phyloP scores from a whole-genome alignment of 2,113 vertebrate genomes.

The Lasiurus cinereus region DNA sequence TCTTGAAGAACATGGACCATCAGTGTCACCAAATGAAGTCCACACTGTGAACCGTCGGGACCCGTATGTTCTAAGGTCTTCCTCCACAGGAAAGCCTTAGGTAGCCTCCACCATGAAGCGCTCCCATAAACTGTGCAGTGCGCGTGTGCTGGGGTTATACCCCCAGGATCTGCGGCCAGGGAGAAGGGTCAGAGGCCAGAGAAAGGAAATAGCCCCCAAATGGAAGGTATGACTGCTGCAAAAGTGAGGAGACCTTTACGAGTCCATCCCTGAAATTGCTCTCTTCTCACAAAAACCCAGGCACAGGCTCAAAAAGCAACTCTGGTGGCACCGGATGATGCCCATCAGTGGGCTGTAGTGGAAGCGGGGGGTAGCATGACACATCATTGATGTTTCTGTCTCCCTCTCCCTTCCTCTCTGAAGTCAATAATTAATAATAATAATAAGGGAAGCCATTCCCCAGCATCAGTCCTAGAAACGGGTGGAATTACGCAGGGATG shows the following conservation, averaged over 20 bases:
- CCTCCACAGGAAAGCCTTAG: too few relatives aligned
- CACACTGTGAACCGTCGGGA: background rate
- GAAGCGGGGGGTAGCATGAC: too few relatives aligned
- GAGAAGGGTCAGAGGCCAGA: background rate
- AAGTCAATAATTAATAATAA: too few relatives aligned
- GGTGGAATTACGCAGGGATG: background rate
- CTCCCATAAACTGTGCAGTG: background rate
- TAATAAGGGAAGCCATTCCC: background rate
- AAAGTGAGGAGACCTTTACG: background rate
- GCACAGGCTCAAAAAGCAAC: background rate
- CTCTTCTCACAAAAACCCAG: background rate
- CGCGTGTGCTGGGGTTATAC: background rate
- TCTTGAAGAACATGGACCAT: background rate
- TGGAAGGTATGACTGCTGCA: background rate
- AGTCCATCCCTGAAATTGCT: background rate
- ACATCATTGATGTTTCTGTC: too few relatives aligned
- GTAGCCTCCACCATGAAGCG: background rate
- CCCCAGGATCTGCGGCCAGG: background rate
- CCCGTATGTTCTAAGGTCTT: background rate
- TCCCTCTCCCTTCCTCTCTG: too few relatives aligned
- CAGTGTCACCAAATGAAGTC: background rate
- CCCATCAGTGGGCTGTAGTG: background rate
- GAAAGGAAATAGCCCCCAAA: background rate
- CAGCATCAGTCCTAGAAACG: background rate
- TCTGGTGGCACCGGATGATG: background rate